phyloP scores from a whole-genome alignment of 1,140 invertebrate species.

The Megathymus violae region DNA sequence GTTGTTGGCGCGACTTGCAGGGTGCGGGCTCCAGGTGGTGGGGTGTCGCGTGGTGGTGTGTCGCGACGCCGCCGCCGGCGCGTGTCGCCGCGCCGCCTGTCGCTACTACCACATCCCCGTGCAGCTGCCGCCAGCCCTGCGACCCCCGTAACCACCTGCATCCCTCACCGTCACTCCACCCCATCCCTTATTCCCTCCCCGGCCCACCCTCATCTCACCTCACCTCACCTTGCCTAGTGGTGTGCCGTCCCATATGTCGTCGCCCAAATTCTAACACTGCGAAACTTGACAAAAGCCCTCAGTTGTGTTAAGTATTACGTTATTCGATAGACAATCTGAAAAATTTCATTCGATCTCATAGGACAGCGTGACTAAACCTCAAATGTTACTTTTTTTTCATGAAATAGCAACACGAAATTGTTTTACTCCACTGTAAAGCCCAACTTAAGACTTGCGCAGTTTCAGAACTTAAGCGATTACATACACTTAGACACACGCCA shows the following conservation, averaged over 20 bases:
- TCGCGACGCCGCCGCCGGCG: conserved; percentile 95
- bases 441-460: neutral
- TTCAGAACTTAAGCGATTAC: neutral
- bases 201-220: conserved; percentile 48
- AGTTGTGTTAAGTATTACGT: too few relatives aligned
- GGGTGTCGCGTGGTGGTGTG: conserved; percentile 97
- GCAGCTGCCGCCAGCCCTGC: conserved; percentile 89
- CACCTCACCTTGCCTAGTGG: too few relatives aligned
- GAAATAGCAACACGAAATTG: conserved; percentile 41
- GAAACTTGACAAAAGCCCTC: too few relatives aligned
- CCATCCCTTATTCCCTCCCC: conserved; percentile 80
- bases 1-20: conserved; percentile 81
- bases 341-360: too few relatives aligned
- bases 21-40: conserved; percentile 95
- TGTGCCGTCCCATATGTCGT: too few relatives aligned
- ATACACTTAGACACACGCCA: neutral
- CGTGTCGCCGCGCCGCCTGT: conserved; percentile 94
- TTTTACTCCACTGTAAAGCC: neutral
- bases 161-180: conserved; percentile 81
- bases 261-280: too few relatives aligned
- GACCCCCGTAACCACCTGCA: conserved; percentile 80
- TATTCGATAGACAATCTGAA: too few relatives aligned
- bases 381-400: too few relatives aligned
- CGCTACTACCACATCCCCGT: conserved; percentile 97
- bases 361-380: too few relatives aligned